A percentile compares a stretch with the other conserved stretches of the same genome.
Conservation (phyloP, 2,113 vertebrate genomes). For the Orcinus orca region DNA sequence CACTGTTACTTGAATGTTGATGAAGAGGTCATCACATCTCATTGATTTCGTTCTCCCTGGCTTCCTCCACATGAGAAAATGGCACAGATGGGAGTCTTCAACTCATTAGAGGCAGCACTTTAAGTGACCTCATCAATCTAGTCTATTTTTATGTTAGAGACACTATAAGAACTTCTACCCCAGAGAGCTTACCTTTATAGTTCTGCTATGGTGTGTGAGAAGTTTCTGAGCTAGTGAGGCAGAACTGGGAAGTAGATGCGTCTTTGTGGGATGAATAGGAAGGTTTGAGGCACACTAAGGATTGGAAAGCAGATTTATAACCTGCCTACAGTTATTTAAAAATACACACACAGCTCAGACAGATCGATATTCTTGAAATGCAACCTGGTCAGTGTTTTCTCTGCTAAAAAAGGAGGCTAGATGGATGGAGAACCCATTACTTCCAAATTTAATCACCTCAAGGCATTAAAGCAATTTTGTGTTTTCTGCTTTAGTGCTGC, state of each 20-base stretch:
- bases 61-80: conserved; percentile 66
- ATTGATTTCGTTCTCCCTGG: conserved; percentile 70
- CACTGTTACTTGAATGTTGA: conserved; percentile 75
- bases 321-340: conserved; percentile 61
- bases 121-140: conserved; percentile 76
- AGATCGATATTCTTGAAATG: conserved; percentile 19
- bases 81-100: conserved; percentile 79
- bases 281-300: conserved; percentile 56
- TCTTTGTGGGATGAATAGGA: conserved; percentile 22
- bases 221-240: conserved; percentile 53
- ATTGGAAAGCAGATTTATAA: conserved; percentile 70
- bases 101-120: conserved; percentile 76
- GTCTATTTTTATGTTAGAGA: conserved; percentile 71
- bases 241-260: conserved; percentile 43
- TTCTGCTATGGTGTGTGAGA: conserved; percentile 26
- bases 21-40: conserved; percentile 75
- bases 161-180: conserved; percentile 41
- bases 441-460: conserved; percentile 71
- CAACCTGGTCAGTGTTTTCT: conserved; percentile 52
- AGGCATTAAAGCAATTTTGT: conserved; percentile 75
- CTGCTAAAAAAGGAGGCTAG: conserved; percentile 62
- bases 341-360: background rate
- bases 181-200: conserved; percentile 52
- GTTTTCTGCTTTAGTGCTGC: conserved; percentile 72
- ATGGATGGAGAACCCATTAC: conserved; percentile 50